Evolutionary conservation across 2,113 vertebrate genomes (phyloP).

Genomic region (Calyptomena viridis): DNA sequence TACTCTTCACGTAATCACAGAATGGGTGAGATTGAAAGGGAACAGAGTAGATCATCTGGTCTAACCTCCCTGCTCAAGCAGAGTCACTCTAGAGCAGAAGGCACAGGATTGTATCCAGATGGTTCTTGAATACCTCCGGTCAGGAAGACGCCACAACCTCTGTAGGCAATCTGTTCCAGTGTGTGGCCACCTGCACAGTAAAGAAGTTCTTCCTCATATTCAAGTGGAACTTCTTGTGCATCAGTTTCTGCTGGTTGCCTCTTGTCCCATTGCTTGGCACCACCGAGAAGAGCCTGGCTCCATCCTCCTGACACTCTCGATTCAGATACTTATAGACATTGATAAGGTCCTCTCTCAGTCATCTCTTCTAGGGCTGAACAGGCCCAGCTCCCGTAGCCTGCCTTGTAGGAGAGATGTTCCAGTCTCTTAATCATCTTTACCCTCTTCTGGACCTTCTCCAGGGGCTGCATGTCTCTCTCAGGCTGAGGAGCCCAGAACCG

Average conservation of each 20-base stretch:
- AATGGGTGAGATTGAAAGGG: background rate
- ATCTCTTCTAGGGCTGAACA: background rate
- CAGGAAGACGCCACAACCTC: background rate
- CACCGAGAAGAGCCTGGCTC: background rate
- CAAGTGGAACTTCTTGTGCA: background rate
- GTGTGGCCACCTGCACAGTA: background rate
- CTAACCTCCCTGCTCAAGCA: background rate
- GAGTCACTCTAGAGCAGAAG: background rate
- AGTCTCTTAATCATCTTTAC: background rate
- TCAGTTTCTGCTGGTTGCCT: background rate
- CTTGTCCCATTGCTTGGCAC: background rate
- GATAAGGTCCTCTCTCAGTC: background rate
- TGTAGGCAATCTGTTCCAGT: background rate
- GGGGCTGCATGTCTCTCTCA: background rate
- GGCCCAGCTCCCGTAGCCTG: background rate
- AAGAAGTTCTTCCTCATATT: too few relatives aligned
- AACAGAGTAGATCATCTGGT: too few relatives aligned
- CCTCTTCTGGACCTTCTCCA: fast-evolving
- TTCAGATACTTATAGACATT: background rate
- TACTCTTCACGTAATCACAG: background rate
- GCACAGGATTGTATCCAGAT: background rate
- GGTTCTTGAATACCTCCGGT: background rate
- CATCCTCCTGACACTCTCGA: background rate
- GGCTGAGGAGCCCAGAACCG: background rate
- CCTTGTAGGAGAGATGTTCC: background rate